Evolutionary conservation across 2,113 vertebrate genomes (phyloP).

Genomic region (Patagioenas fasciata): DNA sequence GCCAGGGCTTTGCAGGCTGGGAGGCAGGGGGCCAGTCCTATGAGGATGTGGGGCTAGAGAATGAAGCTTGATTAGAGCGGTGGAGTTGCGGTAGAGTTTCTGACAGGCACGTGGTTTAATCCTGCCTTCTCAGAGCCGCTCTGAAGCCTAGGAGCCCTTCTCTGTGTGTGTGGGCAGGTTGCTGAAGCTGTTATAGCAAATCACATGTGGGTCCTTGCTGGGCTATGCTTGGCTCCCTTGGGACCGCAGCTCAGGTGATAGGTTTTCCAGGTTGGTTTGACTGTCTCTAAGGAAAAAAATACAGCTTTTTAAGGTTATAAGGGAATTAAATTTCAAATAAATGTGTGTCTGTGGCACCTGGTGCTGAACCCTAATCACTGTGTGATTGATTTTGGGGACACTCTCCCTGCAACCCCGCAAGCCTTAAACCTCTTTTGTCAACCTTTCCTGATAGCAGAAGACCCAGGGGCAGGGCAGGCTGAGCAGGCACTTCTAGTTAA

Average conservation of each 20-base stretch:
- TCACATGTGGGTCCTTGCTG: not conserved
- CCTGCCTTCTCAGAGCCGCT: not conserved
- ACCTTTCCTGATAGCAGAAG: not conserved
- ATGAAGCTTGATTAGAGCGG: not conserved
- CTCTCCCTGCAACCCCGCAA: not conserved
- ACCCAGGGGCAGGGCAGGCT: not conserved
- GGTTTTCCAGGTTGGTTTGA: not conserved
- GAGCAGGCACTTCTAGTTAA: not conserved
- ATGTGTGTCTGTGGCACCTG: not conserved
- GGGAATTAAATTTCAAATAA: not conserved
- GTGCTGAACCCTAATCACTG: not conserved
- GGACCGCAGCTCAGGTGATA: not conserved
- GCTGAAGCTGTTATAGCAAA: not conserved
- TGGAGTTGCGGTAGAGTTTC: not conserved
- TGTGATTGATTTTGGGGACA: not conserved
- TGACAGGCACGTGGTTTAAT: not conserved
- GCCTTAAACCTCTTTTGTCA: too few species aligned
- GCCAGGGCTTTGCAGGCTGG: not conserved
- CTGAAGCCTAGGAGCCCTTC: not conserved
- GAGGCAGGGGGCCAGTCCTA: fast-evolving
- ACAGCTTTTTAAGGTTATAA: not conserved
- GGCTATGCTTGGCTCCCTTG: not conserved
- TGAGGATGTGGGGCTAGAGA: not conserved
- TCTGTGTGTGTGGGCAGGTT: not conserved
- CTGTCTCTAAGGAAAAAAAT: not conserved